phyloP scores from a whole-genome alignment of 2,888 invertebrate species.

The Pyrochroa serraticornis region DNA sequence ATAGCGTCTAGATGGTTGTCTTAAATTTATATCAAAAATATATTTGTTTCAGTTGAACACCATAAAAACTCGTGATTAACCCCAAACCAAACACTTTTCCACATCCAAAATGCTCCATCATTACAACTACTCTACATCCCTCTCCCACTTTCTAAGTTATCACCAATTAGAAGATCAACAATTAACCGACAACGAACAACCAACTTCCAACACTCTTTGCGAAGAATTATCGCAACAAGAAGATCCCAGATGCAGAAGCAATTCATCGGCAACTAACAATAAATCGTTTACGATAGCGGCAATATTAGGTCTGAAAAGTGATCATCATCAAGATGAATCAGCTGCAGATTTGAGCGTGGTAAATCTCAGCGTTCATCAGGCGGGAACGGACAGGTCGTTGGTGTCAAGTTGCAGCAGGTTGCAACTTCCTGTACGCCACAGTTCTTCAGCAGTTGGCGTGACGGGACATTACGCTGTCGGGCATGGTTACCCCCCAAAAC shows the following conservation, averaged over 20 bases:
- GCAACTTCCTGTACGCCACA: slow-evolving; percentile 52
- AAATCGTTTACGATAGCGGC: slow-evolving; percentile 86
- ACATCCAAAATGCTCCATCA: slow-evolving; percentile 50
- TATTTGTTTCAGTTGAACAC: too few species aligned
- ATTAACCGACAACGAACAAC: slow-evolving; percentile 46
- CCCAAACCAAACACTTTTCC: neutral
- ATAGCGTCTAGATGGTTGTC: too few species aligned
- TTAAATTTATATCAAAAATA: too few species aligned
- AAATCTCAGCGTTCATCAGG: slow-evolving; percentile 64
- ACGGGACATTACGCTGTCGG: slow-evolving; percentile 46
- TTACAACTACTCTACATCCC: slow-evolving; percentile 55
- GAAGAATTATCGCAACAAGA: slow-evolving; percentile 50
- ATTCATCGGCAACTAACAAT: slow-evolving; percentile 47
- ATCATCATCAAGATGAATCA: slow-evolving; percentile 35
- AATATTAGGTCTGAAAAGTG: slow-evolving; percentile 74
- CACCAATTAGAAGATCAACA: slow-evolving; percentile 52
- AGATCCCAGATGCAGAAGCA: slow-evolving; percentile 48
- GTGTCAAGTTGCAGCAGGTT: slow-evolving; percentile 51
- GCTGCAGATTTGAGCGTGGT: slow-evolving; percentile 55
- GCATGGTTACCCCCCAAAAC: slow-evolving; percentile 34
- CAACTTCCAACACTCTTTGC: slow-evolving; percentile 43
- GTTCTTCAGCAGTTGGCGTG: slow-evolving; percentile 40
- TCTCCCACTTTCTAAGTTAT: slow-evolving; percentile 55
- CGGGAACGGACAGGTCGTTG: slow-evolving; percentile 38
- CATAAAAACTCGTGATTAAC: too few species aligned